Conservation (phyloP, 1,140 invertebrate species). For the Hormaphis cornu region DNA sequence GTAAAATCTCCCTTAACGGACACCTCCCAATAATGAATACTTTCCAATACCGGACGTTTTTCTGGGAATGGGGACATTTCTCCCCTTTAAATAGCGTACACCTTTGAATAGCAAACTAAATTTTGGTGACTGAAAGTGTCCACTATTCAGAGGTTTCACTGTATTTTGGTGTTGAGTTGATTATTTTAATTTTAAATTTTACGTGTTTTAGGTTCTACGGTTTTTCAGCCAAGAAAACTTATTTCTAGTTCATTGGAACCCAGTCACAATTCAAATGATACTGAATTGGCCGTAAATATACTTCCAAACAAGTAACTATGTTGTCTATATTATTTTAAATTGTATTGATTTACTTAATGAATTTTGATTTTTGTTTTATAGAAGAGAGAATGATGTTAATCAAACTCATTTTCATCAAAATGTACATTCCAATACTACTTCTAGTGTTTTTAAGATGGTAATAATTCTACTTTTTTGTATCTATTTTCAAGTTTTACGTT, state of each 20-base stretch:
- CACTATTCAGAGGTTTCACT: no score
- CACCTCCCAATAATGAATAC: no score
- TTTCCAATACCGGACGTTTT: no score
- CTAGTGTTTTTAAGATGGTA: slow-evolving; percentile 2
- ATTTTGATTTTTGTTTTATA: not conserved
- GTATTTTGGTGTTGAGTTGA: no score
- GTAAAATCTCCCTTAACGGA: no score
- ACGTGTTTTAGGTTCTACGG: slow-evolving; percentile 10
- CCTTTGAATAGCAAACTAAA: no score
- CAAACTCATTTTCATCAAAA: not conserved
- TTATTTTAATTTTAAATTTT: not conserved
- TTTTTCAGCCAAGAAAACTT: slow-evolving; percentile 7
- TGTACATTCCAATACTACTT: not conserved
- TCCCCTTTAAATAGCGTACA: no score
- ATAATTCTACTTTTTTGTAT: not conserved
- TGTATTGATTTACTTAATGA: not conserved
- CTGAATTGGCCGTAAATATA: not conserved
- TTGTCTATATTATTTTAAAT: not conserved
- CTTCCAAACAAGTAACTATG: not conserved
- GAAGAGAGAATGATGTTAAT: not conserved
- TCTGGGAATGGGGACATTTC: no score
- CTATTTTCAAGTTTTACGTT: not conserved
- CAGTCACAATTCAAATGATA: not conserved
- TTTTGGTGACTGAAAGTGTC: no score
- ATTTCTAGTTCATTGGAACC: not conserved